phyloP scores from a whole-genome alignment of 2,888 invertebrate genomes.

The Phortica okadai region DNA sequence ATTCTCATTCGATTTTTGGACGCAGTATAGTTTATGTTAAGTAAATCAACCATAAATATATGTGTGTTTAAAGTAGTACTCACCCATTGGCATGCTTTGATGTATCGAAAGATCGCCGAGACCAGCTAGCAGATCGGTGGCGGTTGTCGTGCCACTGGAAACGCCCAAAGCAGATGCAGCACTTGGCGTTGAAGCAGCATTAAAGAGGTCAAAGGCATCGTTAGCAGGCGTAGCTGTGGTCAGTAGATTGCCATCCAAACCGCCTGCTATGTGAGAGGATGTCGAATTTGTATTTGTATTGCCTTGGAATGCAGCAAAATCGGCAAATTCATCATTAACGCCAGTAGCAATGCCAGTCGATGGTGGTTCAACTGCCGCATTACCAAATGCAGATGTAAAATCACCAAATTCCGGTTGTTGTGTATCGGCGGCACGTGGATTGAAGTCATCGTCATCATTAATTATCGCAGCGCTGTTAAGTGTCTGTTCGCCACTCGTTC shows the following conservation, averaged over 20 bases:
- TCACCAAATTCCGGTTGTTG: constrained; percentile 83
- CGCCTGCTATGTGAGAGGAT: constrained; percentile 44
- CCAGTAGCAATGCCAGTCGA: constrained; percentile 53
- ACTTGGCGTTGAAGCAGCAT: constrained; percentile 45
- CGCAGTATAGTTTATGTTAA: neutral
- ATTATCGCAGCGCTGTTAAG: constrained; percentile 77
- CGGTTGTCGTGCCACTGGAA: constrained; percentile 51
- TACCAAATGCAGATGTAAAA: constrained; percentile 84
- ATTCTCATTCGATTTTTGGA: constrained; percentile 11
- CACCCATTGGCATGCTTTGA: constrained; percentile 75
- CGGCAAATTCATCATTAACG: constrained; percentile 85
- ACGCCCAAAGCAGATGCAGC: constrained; percentile 39
- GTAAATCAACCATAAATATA: neutral
- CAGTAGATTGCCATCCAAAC: constrained; percentile 60
- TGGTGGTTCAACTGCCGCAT: constrained; percentile 57
- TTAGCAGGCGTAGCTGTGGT: constrained; percentile 65
- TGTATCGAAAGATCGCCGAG: constrained; percentile 76
- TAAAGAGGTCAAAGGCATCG: constrained; percentile 71
- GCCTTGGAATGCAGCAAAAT: constrained; percentile 85
- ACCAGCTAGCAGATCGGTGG: constrained; percentile 77
- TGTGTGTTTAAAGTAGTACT: constrained; percentile 52
- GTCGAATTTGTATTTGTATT: constrained; percentile 44
- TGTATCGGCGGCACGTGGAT: constrained; percentile 76
- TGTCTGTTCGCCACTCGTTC: constrained; percentile 56
- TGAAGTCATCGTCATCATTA: constrained; percentile 76